phyloP scores from a whole-genome alignment of 2,113 vertebrate species.

The Geothlypis trichas region DNA sequence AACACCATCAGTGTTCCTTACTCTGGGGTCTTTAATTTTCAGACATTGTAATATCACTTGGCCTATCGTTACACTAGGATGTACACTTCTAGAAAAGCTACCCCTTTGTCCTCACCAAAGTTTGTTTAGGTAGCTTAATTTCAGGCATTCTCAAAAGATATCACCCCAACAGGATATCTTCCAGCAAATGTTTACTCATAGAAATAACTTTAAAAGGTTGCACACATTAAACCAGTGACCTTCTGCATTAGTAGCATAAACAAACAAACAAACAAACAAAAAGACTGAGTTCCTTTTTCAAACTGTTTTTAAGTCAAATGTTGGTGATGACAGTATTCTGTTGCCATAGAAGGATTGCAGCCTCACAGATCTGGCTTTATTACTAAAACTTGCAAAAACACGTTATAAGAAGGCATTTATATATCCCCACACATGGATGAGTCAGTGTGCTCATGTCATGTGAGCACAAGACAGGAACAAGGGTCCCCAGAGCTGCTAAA shows the following conservation, averaged over 20 bases:
- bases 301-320: background rate
- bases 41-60: background rate
- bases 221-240: background rate
- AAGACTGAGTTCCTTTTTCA: background rate
- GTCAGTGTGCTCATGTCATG: background rate
- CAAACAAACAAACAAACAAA: background rate
- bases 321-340: background rate
- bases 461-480: constrained; percentile 7
- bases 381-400: constrained; percentile 44
- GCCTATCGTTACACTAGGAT: background rate
- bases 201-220: constrained; percentile 43
- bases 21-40: background rate
- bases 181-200: constrained; percentile 36
- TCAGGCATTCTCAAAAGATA: constrained; percentile 15
- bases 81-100: background rate
- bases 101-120: background rate
- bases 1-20: background rate
- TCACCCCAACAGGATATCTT: constrained; percentile 5
- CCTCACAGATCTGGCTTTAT: constrained; percentile 14
- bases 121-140: background rate
- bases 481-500: constrained; percentile 35
- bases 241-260: background rate
- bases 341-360: constrained; percentile 1
- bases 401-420: constrained; percentile 24
- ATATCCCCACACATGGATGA: constrained; percentile 21